Percentiles rank a stretch among this genome's conserved stretches.
Conservation (phyloP, 1,140 invertebrate genomes). For the Stegodyphus mimosarum region DNA sequence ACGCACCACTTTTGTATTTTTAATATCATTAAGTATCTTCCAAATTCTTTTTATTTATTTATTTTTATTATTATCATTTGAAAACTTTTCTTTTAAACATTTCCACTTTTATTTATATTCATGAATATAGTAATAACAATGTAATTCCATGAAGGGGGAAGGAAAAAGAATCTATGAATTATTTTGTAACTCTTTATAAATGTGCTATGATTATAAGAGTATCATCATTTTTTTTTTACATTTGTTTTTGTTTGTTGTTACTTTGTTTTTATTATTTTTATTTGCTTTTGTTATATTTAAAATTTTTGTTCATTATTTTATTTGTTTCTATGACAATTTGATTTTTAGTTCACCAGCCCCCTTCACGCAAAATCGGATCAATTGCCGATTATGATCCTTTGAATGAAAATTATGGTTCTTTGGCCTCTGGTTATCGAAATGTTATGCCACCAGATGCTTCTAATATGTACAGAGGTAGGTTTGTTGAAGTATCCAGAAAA, state of each 20-base stretch:
- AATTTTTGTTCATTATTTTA: conserved; percentile 15
- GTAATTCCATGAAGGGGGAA: no score
- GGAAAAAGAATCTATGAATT: no score
- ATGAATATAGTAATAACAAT: no score
- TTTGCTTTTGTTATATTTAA: conserved; percentile 29
- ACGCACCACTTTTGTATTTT: no score
- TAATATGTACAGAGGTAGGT: conserved; percentile 54
- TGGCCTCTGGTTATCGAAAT: conserved; percentile 70
- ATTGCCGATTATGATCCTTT: conserved; percentile 96
- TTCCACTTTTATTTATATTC: no score
- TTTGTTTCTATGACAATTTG: conserved; percentile 12
- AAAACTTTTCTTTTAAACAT: no score
- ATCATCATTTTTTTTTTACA: no score
- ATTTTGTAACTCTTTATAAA: no score
- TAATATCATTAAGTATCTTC: no score
- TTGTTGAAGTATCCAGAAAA: neutral
- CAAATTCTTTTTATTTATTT: no score
- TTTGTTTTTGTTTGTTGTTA: neutral
- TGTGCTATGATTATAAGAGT: no score
- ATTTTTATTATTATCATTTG: no score
- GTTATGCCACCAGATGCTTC: conserved; percentile 40
- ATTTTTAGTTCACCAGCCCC: conserved; percentile 67
- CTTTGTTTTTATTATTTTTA: neutral
- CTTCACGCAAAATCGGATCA: conserved; percentile 83
- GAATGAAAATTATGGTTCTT: conserved; percentile 87